Percentiles rank a stretch among this genome's conserved stretches.
phyloP scores from a whole-genome alignment of 2,113 vertebrate genomes.

The Dicentrarchus labrax region DNA sequence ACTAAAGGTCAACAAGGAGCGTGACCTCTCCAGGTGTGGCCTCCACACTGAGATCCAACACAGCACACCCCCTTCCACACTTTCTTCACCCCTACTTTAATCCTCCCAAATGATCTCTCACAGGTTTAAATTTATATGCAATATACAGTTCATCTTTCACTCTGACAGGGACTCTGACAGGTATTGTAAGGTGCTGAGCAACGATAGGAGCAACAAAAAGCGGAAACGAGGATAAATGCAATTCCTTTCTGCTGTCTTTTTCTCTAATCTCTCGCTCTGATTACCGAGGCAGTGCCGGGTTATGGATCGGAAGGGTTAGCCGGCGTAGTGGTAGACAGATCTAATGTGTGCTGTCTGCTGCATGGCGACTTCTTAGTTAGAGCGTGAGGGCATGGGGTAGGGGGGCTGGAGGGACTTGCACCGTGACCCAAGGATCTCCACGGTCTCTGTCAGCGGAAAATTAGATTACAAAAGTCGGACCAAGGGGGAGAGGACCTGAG shows the following conservation, averaged over 20 bases:
- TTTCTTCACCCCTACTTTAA: conserved; percentile 20
- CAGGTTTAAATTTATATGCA: conserved; percentile 58
- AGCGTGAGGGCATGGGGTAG: conserved; percentile 54
- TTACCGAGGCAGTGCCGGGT: conserved; percentile 60
- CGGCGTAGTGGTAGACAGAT: conserved; percentile 78
- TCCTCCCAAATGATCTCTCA: conserved; percentile 36
- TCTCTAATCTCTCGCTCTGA: conserved; percentile 71
- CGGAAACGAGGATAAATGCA: conserved; percentile 58
- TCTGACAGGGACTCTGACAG: conserved; percentile 44
- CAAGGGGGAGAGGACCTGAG: conserved; percentile 75
- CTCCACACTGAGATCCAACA: conserved; percentile 60
- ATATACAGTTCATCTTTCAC: conserved; percentile 53
- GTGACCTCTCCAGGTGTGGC: conserved; percentile 80
- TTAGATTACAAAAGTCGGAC: conserved; percentile 85
- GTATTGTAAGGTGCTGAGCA: conserved; percentile 67
- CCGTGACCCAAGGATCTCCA: conserved; percentile 83
- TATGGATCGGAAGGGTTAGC: conserved; percentile 64
- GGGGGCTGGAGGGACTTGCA: conserved; percentile 67
- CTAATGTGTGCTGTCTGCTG: conserved; percentile 86
- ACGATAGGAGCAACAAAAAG: conserved; percentile 61
- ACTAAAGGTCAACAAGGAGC: conserved; percentile 75
- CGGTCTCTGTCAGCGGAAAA: conserved; percentile 86
- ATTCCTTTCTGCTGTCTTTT: conserved; percentile 57
- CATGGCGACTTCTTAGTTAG: conserved; percentile 83
- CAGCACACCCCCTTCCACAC: conserved; percentile 24